Conservation (phyloP, 37 sponge, comb jelly and placozoan genomes). For the Geodia barretti region DNA sequence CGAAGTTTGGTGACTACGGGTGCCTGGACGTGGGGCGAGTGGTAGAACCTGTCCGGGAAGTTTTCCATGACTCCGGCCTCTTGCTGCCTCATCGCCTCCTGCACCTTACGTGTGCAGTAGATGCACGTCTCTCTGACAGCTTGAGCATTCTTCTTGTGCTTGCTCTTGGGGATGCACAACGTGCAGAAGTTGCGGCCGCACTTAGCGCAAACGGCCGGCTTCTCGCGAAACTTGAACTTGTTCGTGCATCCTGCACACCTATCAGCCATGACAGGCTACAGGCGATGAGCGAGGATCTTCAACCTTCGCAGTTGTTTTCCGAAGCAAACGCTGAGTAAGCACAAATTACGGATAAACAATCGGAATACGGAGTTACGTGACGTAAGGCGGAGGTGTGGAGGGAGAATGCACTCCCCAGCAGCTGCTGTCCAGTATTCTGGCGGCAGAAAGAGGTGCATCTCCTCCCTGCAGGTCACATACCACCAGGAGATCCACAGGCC, state of each 20-base stretch:
- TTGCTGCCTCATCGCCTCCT: constrained; percentile 34
- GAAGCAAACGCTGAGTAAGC: not conserved
- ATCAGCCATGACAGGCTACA: constrained; percentile 40
- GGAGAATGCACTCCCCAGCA: not conserved
- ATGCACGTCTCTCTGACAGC: constrained; percentile 38
- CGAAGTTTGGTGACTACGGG: constrained; percentile 31
- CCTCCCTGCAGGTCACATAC: not conserved
- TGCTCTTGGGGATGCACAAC: constrained; percentile 45
- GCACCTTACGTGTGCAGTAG: constrained; percentile 42
- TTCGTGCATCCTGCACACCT: constrained; percentile 71
- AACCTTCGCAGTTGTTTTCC: too few species aligned
- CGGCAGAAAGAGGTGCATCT: not conserved
- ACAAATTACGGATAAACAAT: not conserved
- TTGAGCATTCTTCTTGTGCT: constrained; percentile 24
- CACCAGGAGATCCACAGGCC: not conserved
- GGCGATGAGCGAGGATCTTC: too few species aligned
- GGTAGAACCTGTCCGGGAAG: constrained; percentile 73
- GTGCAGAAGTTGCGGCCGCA: constrained; percentile 70
- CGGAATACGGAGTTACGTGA: not conserved
- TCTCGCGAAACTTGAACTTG: constrained; percentile 66
- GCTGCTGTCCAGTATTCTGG: not conserved
- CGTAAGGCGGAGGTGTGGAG: not conserved
- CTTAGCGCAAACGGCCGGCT: constrained; percentile 51
- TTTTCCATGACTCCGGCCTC: constrained; percentile 67
- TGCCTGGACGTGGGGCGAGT: constrained; percentile 27